Percentiles rank a stretch among this genome's conserved stretches.
Evolutionary conservation across 2,113 vertebrate genomes (phyloP).

Genomic region (Calidris pygmaea): DNA sequence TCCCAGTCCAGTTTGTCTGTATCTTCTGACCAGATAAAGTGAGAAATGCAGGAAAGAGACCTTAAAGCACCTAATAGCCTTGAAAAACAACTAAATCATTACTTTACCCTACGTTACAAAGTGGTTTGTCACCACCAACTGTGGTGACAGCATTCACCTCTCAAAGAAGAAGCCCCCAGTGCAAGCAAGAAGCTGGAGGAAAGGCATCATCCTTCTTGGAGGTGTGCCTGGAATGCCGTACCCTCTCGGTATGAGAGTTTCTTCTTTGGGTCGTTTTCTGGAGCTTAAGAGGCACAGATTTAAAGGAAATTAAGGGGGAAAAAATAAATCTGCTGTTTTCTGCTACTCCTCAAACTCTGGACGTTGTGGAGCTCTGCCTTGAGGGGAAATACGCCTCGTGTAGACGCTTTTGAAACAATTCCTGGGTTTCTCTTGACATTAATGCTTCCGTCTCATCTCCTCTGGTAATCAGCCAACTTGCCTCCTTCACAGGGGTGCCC

Average conservation of each 20-base stretch:
- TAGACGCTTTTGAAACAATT: not conserved
- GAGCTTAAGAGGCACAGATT: not conserved
- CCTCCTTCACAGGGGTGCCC: not conserved
- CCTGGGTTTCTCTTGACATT: not conserved
- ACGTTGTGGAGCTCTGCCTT: accelerated
- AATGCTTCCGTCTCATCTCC: not conserved
- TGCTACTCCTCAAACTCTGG: not conserved
- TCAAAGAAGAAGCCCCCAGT: not conserved
- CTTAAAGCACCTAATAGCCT: not conserved
- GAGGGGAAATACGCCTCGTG: not conserved
- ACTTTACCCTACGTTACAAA: not conserved
- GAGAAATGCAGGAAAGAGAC: not conserved
- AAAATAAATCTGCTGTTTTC: not conserved
- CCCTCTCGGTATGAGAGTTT: no score
- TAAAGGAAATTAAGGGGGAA: not conserved
- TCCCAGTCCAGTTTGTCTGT: not conserved
- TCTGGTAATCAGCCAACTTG: not conserved
- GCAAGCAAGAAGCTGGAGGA: not conserved
- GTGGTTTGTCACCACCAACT: no score
- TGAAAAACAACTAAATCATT: not conserved
- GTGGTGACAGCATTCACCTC: not conserved
- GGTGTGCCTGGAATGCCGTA: not conserved
- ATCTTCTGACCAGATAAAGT: not conserved
- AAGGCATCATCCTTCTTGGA: not conserved
- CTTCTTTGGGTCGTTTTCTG: no score